Conservation (phyloP, 2,797 vertebrate genomes). For the Halcyon smyrnensis region DNA sequence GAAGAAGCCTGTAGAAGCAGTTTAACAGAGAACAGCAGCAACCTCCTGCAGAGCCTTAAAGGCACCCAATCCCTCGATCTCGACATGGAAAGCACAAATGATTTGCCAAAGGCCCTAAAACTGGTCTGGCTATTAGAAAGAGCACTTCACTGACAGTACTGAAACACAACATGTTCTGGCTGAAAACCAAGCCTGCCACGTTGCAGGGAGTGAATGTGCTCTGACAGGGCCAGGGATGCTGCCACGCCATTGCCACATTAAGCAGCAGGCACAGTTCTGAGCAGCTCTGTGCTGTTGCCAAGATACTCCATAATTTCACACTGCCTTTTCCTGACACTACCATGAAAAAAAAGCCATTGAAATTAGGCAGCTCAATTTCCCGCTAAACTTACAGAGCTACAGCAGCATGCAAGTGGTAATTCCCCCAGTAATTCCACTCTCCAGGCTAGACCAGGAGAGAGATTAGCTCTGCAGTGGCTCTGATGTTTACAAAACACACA, state of each 20-base stretch:
- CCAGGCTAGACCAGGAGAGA: neutral
- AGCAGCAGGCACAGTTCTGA: neutral
- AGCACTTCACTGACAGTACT: neutral
- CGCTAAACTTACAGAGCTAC: neutral
- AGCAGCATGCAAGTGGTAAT: neutral
- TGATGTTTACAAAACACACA: constrained; percentile 7
- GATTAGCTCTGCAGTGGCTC: neutral
- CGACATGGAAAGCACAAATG: neutral
- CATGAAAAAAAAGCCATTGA: neutral
- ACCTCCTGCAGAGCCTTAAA: neutral
- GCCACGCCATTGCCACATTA: neutral
- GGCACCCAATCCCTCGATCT: neutral
- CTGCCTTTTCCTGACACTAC: neutral
- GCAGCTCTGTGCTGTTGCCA: constrained; percentile 2
- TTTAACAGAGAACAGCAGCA: neutral
- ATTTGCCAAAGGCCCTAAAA: neutral
- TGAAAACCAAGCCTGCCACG: neutral
- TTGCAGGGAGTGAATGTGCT: neutral
- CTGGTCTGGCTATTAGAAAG: neutral
- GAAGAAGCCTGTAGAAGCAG: neutral
- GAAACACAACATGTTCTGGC: neutral
- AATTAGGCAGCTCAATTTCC: neutral
- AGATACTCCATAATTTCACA: neutral
- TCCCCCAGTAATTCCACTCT: neutral
- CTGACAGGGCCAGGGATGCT: neutral